Evolutionary conservation across 2,113 vertebrate genomes (phyloP).

Genomic region (Otolemur garnettii): DNA sequence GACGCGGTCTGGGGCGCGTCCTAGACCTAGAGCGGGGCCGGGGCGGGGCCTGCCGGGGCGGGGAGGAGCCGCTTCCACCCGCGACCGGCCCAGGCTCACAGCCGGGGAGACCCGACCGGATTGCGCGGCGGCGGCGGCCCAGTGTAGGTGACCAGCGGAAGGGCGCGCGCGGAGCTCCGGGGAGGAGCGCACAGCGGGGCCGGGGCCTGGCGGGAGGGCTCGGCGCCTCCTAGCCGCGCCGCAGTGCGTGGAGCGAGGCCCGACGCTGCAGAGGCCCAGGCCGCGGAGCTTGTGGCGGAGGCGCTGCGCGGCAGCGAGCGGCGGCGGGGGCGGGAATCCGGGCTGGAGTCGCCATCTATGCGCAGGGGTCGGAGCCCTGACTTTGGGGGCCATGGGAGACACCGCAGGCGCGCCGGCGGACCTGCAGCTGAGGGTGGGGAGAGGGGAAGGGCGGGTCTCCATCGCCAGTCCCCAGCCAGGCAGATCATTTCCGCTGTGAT

Average conservation of each 20-base stretch:
- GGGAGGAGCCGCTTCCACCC: not conserved
- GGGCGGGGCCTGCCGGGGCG: not conserved
- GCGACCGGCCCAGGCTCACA: not conserved
- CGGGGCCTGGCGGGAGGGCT: not conserved
- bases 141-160: constrained; percentile 41
- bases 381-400: not conserved
- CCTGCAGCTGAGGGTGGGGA: not conserved
- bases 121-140: not conserved
- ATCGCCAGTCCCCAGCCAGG: not conserved
- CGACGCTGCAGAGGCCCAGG: not conserved
- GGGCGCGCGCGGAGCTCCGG: not conserved
- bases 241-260: not conserved
- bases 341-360: not conserved
- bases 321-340: no score
- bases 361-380: not conserved
- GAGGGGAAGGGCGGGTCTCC: not conserved
- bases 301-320: not conserved
- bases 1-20: not conserved
- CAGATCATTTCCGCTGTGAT: not conserved
- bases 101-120: not conserved
- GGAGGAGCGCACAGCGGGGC: not conserved
- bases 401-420: not conserved
- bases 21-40: not conserved
- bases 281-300: not conserved
- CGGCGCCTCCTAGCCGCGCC: not conserved